These are phyloP conservation scores for Accipiter cooperii DNA, from an alignment of 2,113 vertebrate species.

Conservation along the genomic window DNA sequence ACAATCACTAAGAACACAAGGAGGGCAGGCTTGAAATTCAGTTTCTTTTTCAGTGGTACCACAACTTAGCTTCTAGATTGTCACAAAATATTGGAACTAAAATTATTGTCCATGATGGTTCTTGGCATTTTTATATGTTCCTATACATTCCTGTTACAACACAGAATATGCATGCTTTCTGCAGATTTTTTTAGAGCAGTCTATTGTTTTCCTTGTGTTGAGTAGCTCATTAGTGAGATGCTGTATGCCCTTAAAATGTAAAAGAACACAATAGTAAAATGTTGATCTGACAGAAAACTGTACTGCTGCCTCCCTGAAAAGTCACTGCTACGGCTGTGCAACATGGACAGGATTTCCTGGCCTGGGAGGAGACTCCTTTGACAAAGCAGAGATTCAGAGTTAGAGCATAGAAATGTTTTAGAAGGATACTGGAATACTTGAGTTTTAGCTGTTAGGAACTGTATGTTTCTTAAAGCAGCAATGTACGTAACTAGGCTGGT, in stretches of 20 bases:
- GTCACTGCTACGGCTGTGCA: fast-evolving
- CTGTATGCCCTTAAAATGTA: neutral
- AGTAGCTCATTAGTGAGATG: neutral
- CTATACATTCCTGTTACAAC: neutral
- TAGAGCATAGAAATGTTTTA: neutral
- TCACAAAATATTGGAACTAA: neutral
- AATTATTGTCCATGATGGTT: neutral
- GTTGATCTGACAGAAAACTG: neutral
- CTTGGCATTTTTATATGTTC: neutral
- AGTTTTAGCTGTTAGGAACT: neutral
- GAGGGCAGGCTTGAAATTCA: neutral
- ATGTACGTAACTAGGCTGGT: neutral
- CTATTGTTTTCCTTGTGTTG: neutral
- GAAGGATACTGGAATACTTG: neutral
- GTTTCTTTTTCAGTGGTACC: neutral
- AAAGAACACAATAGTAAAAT: neutral
- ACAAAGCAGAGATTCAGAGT: neutral
- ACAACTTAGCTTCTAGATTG: neutral
- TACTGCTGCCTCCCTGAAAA: neutral
- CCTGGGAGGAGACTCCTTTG: neutral
- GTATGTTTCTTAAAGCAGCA: neutral
- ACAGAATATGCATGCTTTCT: neutral
- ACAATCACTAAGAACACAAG: neutral
- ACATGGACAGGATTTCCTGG: neutral
- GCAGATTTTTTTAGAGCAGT: neutral